phyloP scores from a whole-genome alignment of 2,888 invertebrate genomes.

The Polietes domitor region DNA sequence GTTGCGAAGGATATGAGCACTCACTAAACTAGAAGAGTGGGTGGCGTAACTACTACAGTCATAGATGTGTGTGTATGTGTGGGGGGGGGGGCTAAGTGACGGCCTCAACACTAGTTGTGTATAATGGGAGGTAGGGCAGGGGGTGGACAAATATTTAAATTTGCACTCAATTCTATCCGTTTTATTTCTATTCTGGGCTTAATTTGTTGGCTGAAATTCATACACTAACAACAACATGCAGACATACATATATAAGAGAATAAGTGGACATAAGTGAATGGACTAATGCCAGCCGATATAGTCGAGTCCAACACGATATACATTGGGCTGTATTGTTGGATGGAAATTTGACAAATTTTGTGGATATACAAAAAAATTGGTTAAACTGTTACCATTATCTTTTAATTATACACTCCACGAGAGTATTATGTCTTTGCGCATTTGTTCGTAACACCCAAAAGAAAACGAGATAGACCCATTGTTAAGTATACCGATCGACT shows the following conservation, averaged over 20 bases:
- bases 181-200: neutral
- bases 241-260: too few species aligned
- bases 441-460: too few species aligned
- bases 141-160: constrained; percentile 10
- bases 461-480: too few species aligned
- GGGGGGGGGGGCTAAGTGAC: neutral
- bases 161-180: neutral
- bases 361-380: too few species aligned
- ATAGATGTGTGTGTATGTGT: neutral
- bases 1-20: neutral
- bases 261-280: neutral
- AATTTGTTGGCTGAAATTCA: neutral
- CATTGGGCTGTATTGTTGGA: neutral
- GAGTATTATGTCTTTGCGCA: too few species aligned
- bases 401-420: too few species aligned
- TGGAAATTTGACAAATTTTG: too few species aligned
- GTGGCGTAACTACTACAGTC: neutral
- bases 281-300: neutral
- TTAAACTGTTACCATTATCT: too few species aligned
- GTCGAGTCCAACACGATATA: too few species aligned
- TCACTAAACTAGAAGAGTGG: neutral
- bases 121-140: neutral
- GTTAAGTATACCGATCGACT: too few species aligned
- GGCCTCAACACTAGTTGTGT: neutral
- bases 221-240: neutral